These are phyloP conservation scores for Chaetophractus vellerosus DNA, from an alignment of 2,797 vertebrate species.

Conservation along the genomic window DNA sequence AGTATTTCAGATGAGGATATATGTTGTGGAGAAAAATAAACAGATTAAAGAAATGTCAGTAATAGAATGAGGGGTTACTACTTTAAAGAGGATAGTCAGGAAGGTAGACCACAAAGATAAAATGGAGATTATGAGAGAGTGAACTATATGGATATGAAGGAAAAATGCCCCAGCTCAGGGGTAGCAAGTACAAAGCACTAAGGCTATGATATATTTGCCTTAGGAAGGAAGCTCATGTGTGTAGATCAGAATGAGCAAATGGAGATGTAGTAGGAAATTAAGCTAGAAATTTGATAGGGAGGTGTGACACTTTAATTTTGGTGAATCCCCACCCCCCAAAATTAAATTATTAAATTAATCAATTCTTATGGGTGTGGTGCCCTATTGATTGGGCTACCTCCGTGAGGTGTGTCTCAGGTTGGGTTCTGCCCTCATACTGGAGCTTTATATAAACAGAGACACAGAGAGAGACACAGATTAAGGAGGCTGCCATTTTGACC, in stretches of 20 bases:
- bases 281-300: background rate
- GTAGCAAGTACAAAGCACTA: background rate
- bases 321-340: too few relatives aligned
- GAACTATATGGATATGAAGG: background rate
- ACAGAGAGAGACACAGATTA: too few relatives aligned
- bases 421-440: too few relatives aligned
- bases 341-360: too few relatives aligned
- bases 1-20: background rate
- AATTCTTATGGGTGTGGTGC: too few relatives aligned
- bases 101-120: background rate
- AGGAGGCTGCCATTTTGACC: too few relatives aligned
- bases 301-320: background rate
- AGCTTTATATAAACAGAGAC: too few relatives aligned
- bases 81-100: background rate
- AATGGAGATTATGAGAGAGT: background rate
- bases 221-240: background rate
- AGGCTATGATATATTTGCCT: background rate
- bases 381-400: too few relatives aligned
- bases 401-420: too few relatives aligned
- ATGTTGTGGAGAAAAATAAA: background rate
- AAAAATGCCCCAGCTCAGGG: background rate
- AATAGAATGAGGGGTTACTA: background rate
- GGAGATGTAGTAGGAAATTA: background rate
- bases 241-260: background rate
- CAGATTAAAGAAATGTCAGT: background rate